phyloP scores from a whole-genome alignment of 2,113 vertebrate genomes.

The Piaya cayana region DNA sequence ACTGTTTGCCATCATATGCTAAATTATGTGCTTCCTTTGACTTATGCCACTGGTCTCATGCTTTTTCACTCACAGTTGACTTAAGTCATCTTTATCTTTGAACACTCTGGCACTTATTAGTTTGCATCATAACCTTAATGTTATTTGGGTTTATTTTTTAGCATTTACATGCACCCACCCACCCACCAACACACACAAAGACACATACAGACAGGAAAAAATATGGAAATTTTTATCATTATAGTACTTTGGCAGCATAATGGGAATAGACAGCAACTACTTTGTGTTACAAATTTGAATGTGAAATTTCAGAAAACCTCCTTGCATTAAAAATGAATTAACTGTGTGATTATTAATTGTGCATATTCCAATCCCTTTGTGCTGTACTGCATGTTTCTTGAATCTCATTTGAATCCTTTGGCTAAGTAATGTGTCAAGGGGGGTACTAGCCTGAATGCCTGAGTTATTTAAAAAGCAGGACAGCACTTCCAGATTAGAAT shows the following conservation, averaged over 20 bases:
- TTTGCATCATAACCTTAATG: slow-evolving; percentile 18
- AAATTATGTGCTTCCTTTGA: not conserved
- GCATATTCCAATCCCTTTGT: slow-evolving; percentile 98
- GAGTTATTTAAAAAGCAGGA: slow-evolving; percentile 99
- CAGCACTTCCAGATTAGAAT: slow-evolving; percentile 94
- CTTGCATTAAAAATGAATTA: slow-evolving; percentile 97
- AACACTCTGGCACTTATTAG: slow-evolving; percentile 12
- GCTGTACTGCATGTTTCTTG: slow-evolving; percentile 96
- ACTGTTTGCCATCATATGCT: not conserved
- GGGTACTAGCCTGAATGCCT: slow-evolving; percentile 92
- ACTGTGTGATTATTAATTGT: slow-evolving; percentile 99
- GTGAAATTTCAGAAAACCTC: slow-evolving; percentile 80
- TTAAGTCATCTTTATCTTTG: slow-evolving; percentile 29
- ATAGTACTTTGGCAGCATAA: slow-evolving; percentile 68
- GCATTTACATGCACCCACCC: not conserved
- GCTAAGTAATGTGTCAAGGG: slow-evolving; percentile 97
- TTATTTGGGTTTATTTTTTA: slow-evolving; percentile 24
- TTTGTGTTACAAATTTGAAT: slow-evolving; percentile 78
- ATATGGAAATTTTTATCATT: slow-evolving; percentile 60
- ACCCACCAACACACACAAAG: not conserved
- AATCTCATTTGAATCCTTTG: slow-evolving; percentile 98
- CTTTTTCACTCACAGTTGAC: slow-evolving; percentile 5
- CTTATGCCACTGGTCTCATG: not conserved
- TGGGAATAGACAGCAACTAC: slow-evolving; percentile 74
- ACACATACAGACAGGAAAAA: not conserved